Evolutionary conservation across 2,113 vertebrate species (phyloP), one percentile per base, ranked within the genome.

Genomic region (Rhabdomys dilectus): DNA sequence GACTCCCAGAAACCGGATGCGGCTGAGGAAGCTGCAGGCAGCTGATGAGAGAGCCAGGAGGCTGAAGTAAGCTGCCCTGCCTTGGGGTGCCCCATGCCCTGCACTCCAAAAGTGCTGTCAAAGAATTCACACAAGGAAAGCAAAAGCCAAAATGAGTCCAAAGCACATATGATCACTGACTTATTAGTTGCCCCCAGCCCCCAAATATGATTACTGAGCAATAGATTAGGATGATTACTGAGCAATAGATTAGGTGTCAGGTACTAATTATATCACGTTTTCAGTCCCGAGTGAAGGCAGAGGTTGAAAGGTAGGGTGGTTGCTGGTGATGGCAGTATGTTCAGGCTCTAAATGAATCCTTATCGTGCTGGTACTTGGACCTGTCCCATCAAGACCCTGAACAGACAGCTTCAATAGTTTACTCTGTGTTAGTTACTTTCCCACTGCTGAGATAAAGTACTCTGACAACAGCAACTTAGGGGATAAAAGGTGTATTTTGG

Each of bases 1-100:
- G 99, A 99, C 98, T 0, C 99, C 98, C 0, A 97, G 99, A 91
- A 99, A 99, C 62, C 97, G 98, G 70, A 99, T 99, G 99, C 92
- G 98, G 92, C 97, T 99, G 56, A 97, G 99, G 94, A 99, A 99
- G 98, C 98, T 99, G 82, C 99, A 99, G 94, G 98, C 98, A 34
- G 98, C 98, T 0, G 99, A 99, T 22, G 99, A 99, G 89, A 98
- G 98, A 91, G 98, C 98, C 73, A 94, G 62, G 89, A 99, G 98
- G 80, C 97, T 99, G 62, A 98, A 99, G 99, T 99, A 97, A 98
- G 99, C 86, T 80, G 58, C 39, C 10, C 60, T 68, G 51, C 60
- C 39, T 29, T 12, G 8, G 53, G 36, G 31, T 5, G 1, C 7
- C 1, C 24, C 36, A 7, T 1, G 11, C 10, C 17, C 7, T 1